Percentiles rank a stretch among this genome's conserved stretches.
Conservation (phyloP, 2,797 vertebrate genomes). For the Toxotes lorentzi region DNA sequence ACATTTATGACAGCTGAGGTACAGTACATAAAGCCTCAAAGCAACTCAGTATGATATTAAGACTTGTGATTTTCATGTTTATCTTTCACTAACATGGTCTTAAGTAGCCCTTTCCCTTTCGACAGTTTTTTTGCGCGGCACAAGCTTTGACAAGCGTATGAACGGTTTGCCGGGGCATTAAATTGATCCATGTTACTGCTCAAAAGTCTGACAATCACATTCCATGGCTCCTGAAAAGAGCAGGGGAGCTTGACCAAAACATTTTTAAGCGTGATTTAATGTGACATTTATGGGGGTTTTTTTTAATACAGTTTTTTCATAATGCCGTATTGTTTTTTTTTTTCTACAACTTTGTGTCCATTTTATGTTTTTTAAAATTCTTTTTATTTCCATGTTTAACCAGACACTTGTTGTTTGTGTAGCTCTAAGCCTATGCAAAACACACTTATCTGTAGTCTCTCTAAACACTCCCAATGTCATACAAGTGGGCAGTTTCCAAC, state of each 20-base stretch:
- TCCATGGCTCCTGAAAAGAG: slow-evolving; percentile 77
- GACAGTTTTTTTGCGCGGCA: slow-evolving; percentile 39
- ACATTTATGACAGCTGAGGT: slow-evolving; percentile 63
- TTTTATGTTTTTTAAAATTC: slow-evolving; percentile 61
- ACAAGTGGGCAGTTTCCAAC: slow-evolving; percentile 86
- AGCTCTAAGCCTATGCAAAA: slow-evolving; percentile 84
- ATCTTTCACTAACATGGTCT: slow-evolving; percentile 39
- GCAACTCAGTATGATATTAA: slow-evolving; percentile 54
- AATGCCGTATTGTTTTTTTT: slow-evolving; percentile 65
- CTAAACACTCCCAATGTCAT: slow-evolving; percentile 86
- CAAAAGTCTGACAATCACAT: slow-evolving; percentile 83
- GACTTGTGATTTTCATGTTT: slow-evolving; percentile 50
- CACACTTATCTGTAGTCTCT: slow-evolving; percentile 85
- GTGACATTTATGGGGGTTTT: slow-evolving; percentile 68
- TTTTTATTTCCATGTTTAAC: slow-evolving; percentile 80
- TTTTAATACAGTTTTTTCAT: slow-evolving; percentile 72
- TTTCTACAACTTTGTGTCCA: slow-evolving; percentile 70
- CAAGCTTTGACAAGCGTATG: slow-evolving; percentile 58
- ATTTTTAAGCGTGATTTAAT: slow-evolving; percentile 73
- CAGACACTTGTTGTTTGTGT: slow-evolving; percentile 83
- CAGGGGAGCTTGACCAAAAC: slow-evolving; percentile 80
- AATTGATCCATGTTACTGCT: slow-evolving; percentile 73
- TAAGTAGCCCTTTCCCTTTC: slow-evolving; percentile 56
- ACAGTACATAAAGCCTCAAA: slow-evolving; percentile 55
- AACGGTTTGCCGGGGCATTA: slow-evolving; percentile 75